These are phyloP conservation scores for Parasteatoda tepidariorum DNA, from an alignment of 1,140 invertebrate species.

Conservation along the genomic window DNA sequence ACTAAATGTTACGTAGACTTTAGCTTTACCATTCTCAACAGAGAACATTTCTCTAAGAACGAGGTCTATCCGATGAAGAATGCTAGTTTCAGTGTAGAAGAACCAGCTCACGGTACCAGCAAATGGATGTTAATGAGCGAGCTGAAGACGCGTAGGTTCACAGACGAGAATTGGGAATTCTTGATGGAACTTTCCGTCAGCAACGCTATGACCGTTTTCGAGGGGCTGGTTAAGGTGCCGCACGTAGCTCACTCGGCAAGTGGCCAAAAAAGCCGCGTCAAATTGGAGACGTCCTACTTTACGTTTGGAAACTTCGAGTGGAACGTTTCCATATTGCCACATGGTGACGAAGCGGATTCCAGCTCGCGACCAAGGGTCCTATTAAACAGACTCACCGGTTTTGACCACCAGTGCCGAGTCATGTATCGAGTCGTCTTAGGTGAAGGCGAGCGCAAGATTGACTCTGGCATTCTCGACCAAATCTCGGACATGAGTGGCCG, in stretches of 20 bases:
- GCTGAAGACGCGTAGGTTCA: slow-evolving; percentile 79
- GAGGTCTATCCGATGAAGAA: slow-evolving; percentile 82
- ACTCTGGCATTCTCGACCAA: slow-evolving; percentile 83
- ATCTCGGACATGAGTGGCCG: slow-evolving; percentile 80
- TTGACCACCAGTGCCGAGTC: slow-evolving; percentile 83
- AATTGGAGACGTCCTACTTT: slow-evolving; percentile 80
- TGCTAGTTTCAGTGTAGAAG: slow-evolving; percentile 77
- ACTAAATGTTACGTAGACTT: slow-evolving; percentile 82
- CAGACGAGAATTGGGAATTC: slow-evolving; percentile 86
- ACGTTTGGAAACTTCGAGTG: slow-evolving; percentile 86
- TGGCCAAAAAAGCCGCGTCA: slow-evolving; percentile 54
- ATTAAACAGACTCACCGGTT: slow-evolving; percentile 81
- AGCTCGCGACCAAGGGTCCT: slow-evolving; percentile 54
- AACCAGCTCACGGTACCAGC: slow-evolving; percentile 73
- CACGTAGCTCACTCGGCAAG: slow-evolving; percentile 68
- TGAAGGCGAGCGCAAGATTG: slow-evolving; percentile 78
- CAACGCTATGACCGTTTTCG: slow-evolving; percentile 81
- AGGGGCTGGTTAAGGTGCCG: slow-evolving; percentile 75
- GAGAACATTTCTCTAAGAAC: slow-evolving; percentile 87
- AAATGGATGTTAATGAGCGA: slow-evolving; percentile 85
- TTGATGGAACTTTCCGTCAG: slow-evolving; percentile 83
- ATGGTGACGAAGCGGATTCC: slow-evolving; percentile 21
- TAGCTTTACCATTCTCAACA: slow-evolving; percentile 85
- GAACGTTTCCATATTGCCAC: slow-evolving; percentile 74
- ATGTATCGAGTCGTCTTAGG: slow-evolving; percentile 80